phyloP scores from a whole-genome alignment of 2,888 invertebrate genomes.

The Camponotus fellah region DNA sequence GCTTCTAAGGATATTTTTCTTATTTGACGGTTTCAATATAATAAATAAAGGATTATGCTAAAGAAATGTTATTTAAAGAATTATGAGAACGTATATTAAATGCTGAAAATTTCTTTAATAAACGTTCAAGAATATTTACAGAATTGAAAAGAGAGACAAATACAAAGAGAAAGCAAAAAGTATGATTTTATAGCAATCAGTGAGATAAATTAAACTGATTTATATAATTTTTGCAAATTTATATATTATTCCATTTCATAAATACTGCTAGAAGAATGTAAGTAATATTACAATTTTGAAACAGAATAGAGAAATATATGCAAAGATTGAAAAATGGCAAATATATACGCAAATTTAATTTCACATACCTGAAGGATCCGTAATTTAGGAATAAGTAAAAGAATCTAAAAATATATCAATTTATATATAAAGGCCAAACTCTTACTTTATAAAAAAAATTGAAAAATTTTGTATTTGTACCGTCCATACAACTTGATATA shows the following conservation, averaged over 20 bases:
- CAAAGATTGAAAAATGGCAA: neutral
- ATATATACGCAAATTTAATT: no score
- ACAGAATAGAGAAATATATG: neutral
- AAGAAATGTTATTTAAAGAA: no score
- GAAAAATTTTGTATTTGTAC: slow-evolving; percentile 12
- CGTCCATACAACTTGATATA: neutral
- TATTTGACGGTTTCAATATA: neutral
- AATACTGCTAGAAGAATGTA: neutral
- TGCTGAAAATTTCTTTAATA: slow-evolving; percentile 26
- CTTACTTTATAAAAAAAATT: neutral
- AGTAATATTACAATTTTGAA: neutral
- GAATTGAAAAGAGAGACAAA: neutral
- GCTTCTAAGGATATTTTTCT: neutral
- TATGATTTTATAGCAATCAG: neutral
- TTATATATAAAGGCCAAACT: neutral
- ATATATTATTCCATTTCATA: neutral
- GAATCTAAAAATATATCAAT: neutral
- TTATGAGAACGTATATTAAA: slow-evolving; percentile 9
- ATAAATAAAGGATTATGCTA: neutral
- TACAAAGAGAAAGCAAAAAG: neutral
- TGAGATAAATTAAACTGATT: neutral
- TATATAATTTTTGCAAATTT: slow-evolving; percentile 17
- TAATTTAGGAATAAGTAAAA: slow-evolving; percentile 4
- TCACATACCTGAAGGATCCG: neutral
- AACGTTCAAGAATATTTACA: neutral